Base-by-base conservation (phyloP, 2,113 vertebrate species). In the Conger conger region DNA sequence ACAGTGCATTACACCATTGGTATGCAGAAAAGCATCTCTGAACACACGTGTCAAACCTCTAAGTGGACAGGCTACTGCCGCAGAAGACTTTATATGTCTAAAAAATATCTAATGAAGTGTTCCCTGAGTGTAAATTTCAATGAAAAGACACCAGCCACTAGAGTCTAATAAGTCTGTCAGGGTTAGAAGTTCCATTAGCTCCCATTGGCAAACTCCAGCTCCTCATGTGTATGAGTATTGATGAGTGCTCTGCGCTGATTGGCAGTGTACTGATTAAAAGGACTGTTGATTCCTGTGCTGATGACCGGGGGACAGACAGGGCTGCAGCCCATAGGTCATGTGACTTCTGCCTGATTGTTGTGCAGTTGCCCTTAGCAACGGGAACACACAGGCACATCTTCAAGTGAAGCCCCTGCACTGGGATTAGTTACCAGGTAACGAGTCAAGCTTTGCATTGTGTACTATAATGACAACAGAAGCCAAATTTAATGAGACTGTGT, bases 291-390 rank as follows among this genome's bases (percentile, higher is more conserved):
- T 83, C 81, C 20, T 79, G 80, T 40, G 54, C 33, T 76, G 42
- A 84, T 36, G 76, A 60, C 87, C 76, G 45, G 42, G 87, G 30
- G 84, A 60, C 83, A 81, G 9, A 27, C 73, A 77, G 20, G 11
- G 33, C 42, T 13, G 68, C 35, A 57, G 57, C 42, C 42, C 79
- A 85, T 86, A 90, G 84, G 86, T 84, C 63, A 36, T 35, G 53
- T 60, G 79, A 86, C 86, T 33, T 86, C 87, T 82, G 87, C 86
- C 86, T 83, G 30, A 86, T 90, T 88, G 90, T 91, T 79, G 37
- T 16, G 79, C 45, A 23, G 89, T 91, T 81, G 86, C 89, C 87
- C 82, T 5, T 40, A 88, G 91, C 90, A 89, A 92, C 92, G 82
- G 83, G 81, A 80, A 89, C 87, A 91, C 89, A 91, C 90, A 86